phyloP scores from a whole-genome alignment of 2,113 vertebrate genomes.

The Numenius arquata region DNA sequence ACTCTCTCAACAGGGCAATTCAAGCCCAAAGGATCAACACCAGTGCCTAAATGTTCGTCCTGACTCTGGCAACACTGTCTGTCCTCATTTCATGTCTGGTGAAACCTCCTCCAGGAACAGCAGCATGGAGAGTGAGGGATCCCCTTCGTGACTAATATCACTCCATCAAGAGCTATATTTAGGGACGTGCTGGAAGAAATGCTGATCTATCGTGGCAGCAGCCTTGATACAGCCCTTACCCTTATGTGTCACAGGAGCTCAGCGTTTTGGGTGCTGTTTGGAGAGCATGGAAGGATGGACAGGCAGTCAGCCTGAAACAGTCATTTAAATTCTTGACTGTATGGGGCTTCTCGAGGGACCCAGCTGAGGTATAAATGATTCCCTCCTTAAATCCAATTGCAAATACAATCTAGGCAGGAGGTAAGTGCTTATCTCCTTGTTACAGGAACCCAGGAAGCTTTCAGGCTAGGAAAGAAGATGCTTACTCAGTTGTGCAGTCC shows the following conservation, averaged over 20 bases:
- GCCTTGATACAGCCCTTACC: background rate
- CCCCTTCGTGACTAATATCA: background rate
- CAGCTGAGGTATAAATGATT: constrained; percentile 6
- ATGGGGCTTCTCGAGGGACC: background rate
- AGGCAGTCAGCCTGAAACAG: background rate
- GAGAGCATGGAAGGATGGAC: background rate
- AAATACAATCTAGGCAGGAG: constrained; percentile 6
- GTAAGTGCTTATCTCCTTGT: constrained; percentile 13
- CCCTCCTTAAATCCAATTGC: background rate
- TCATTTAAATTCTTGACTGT: background rate
- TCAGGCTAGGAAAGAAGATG: constrained; percentile 4
- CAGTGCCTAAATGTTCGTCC: background rate
- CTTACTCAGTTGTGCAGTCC: background rate
- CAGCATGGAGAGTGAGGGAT: background rate
- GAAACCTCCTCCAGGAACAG: background rate
- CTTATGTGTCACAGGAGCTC: background rate
- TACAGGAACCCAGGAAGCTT: constrained; percentile 22
- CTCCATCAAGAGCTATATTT: background rate
- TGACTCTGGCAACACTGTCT: background rate
- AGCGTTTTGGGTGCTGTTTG: background rate
- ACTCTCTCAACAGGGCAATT: background rate
- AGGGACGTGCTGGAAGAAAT: background rate
- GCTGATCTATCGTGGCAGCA: background rate
- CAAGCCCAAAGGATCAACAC: background rate
- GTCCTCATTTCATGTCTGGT: background rate